Conservation (phyloP, 2,113 vertebrate species). For the Nerophis ophidion region DNA sequence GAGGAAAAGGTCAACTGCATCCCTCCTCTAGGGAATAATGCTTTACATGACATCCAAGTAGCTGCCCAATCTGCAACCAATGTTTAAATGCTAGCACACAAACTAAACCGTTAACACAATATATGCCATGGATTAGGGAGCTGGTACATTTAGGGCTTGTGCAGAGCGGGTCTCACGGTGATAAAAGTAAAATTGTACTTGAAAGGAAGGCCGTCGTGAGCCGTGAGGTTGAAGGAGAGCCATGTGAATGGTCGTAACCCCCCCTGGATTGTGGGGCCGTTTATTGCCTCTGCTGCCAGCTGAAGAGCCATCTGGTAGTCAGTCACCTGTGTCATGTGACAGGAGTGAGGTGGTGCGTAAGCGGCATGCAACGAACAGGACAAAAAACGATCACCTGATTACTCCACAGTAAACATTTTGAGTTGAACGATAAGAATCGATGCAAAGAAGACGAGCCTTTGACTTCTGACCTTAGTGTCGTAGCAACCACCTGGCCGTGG, state of each 20-base stretch:
- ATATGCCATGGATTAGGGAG: neutral
- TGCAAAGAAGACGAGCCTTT: neutral
- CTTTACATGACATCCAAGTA: neutral
- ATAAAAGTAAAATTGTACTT: conserved; percentile 78
- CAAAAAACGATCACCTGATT: neutral
- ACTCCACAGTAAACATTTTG: neutral
- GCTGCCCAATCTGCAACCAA: neutral
- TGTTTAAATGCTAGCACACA: neutral
- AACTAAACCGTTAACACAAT: neutral
- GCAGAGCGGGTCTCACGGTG: conserved; percentile 73
- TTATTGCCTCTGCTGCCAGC: conserved; percentile 76
- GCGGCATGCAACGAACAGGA: neutral
- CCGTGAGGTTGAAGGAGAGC: conserved; percentile 76
- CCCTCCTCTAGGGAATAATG: neutral
- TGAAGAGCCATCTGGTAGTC: conserved; percentile 76
- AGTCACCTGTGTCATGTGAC: conserved; percentile 70
- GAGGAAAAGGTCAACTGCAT: conserved; percentile 3
- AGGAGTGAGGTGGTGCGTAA: neutral
- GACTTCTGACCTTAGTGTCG: conserved; percentile 79
- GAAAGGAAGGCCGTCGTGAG: conserved; percentile 77
- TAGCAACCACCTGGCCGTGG: conserved; percentile 82
- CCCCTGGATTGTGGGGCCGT: conserved; percentile 77
- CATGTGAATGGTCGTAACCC: conserved; percentile 80
- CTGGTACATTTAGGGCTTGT: conserved; percentile 32
- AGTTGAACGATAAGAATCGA: neutral